Conservation (phyloP, 92 coral and sea anemone species). For the Umimayanthus chanpuru region DNA sequence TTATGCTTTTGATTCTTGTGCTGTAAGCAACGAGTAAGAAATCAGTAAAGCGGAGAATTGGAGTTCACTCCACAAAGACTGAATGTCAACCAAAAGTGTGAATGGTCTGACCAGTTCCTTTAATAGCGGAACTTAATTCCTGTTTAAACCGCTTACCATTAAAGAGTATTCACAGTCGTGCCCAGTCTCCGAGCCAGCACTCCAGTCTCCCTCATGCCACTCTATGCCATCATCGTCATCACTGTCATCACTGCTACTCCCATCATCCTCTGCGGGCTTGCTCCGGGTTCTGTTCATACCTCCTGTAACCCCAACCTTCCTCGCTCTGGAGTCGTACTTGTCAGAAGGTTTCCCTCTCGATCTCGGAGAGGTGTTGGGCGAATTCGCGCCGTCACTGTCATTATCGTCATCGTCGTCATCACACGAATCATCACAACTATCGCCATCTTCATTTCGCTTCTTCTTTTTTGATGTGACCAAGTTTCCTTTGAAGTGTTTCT, state of each 20-base stretch:
- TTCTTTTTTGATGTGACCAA: constrained; percentile 49
- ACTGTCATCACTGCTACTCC: constrained; percentile 61
- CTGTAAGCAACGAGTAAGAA: too few species aligned
- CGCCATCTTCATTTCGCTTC: constrained; percentile 50
- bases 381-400: constrained; percentile 53
- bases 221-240: constrained; percentile 67
- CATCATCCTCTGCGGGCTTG: constrained; percentile 54
- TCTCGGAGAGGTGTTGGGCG: constrained; percentile 49
- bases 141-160: constrained; percentile 66
- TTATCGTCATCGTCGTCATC: constrained; percentile 68
- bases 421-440: constrained; percentile 59
- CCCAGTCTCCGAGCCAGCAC: constrained; percentile 90
- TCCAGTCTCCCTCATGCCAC: constrained; percentile 81
- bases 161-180: constrained; percentile 92
- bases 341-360: constrained; percentile 50
- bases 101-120: too few species aligned
- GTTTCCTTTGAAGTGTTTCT: constrained; percentile 87
- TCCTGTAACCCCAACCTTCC: constrained; percentile 21
- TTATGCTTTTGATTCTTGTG: too few species aligned
- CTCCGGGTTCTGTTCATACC: constrained; percentile 6
- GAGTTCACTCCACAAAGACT: too few species aligned
- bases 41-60: too few species aligned
- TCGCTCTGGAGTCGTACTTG: background rate
- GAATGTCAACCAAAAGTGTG: too few species aligned
- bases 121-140: too few species aligned